These are phyloP conservation scores for Lithophane leautieri DNA, from an alignment of 2,888 invertebrate genomes.

Conservation along the genomic window DNA sequence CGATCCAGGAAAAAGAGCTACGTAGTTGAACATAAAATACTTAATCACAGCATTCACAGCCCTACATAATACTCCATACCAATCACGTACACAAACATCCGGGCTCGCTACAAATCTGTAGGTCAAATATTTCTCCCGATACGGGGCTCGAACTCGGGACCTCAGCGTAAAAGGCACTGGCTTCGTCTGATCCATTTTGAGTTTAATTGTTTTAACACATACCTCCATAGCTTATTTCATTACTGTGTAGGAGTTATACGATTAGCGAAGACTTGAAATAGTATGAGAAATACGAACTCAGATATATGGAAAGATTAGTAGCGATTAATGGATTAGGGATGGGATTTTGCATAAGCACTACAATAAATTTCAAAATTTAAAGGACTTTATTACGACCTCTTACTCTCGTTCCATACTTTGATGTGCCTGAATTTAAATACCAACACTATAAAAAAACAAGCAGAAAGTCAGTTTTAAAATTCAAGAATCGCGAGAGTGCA, in stretches of 20 bases:
- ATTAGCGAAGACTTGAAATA: constrained; percentile 2
- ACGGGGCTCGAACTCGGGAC: constrained; percentile 56
- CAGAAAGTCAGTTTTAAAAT: background rate
- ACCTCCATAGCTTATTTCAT: constrained; percentile 11
- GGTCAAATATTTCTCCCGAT: constrained; percentile 62
- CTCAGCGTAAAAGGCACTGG: constrained; percentile 50
- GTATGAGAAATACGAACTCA: background rate
- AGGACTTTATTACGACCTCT: background rate
- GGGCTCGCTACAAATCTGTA: constrained; percentile 55
- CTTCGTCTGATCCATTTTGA: constrained; percentile 51
- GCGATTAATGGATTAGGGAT: background rate
- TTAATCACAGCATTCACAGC: constrained; percentile 1
- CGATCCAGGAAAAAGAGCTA: background rate
- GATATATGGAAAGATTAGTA: constrained; percentile 3
- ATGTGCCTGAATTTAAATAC: background rate
- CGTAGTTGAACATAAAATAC: background rate
- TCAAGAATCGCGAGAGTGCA: background rate
- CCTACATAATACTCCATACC: constrained; percentile 34
- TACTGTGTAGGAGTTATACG: background rate
- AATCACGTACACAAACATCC: constrained; percentile 59
- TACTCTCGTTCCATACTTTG: no score
- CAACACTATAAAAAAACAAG: background rate
- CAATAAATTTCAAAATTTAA: background rate
- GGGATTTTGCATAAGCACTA: background rate
- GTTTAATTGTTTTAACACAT: constrained; percentile 60